phyloP scores from a whole-genome alignment of 1,140 invertebrate genomes.

The Melitaea cinxia region DNA sequence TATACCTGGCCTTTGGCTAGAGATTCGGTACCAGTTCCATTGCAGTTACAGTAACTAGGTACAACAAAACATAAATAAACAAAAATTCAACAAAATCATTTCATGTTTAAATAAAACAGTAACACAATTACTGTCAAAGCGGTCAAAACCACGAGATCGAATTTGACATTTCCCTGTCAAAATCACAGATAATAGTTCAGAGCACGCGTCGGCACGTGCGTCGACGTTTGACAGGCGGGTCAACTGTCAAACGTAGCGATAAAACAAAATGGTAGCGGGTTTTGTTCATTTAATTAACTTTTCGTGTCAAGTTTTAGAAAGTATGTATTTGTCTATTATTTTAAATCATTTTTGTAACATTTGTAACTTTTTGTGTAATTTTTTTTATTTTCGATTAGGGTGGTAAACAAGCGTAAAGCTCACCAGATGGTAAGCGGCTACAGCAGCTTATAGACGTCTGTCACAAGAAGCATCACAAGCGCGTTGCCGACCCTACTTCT shows the following conservation, averaged over 20 bases:
- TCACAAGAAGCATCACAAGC: no score
- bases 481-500: no score
- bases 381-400: no score
- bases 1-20: no score
- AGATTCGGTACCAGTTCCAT: no score
- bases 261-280: constrained; percentile 38
- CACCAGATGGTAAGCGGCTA: no score
- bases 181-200: constrained; percentile 54
- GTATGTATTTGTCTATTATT: neutral
- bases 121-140: constrained; percentile 23
- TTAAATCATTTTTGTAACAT: no score
- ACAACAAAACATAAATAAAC: no score
- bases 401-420: no score
- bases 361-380: no score
- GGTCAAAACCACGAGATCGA: constrained; percentile 32
- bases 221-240: constrained; percentile 56
- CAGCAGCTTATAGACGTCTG: no score
- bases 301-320: constrained; percentile 38
- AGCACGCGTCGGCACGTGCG: constrained; percentile 62
- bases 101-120: constrained; percentile 12
- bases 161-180: constrained; percentile 51
- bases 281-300: constrained; percentile 54
- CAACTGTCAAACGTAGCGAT: constrained; percentile 54
- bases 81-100: constrained; percentile 4
- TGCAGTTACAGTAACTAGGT: no score